A percentile compares a stretch with the other conserved stretches of the same genome.
These are phyloP conservation scores for Sinhomidia bicolor DNA, from an alignment of 2,888 invertebrate genomes.

Conservation along the genomic window DNA sequence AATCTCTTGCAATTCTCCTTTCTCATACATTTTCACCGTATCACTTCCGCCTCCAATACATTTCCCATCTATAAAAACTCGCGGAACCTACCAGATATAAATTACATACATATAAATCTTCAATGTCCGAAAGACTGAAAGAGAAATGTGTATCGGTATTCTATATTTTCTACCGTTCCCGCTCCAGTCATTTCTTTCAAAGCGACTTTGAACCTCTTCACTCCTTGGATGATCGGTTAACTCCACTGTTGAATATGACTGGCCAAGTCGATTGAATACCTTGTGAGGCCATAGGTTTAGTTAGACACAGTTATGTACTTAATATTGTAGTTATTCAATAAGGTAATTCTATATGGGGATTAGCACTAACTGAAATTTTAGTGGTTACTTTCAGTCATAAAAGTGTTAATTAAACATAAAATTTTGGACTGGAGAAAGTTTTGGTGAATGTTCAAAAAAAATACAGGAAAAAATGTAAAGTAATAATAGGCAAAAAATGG, in stretches of 20 bases:
- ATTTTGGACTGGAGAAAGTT: not conserved
- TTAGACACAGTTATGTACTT: too few species aligned
- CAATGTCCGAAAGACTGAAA: too few species aligned
- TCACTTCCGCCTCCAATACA: conserved; percentile 97
- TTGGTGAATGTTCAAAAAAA: not conserved
- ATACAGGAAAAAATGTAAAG: too few species aligned
- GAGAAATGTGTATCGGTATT: not conserved
- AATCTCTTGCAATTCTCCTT: conserved; percentile 85
- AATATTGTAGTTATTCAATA: too few species aligned
- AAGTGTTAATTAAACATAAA: too few species aligned
- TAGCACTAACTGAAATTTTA: too few species aligned
- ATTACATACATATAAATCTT: too few species aligned
- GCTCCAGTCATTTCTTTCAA: conserved; percentile 91
- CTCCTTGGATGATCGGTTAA: conserved; percentile 91
- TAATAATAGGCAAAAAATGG: too few species aligned
- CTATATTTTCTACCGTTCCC: conserved; percentile 85
- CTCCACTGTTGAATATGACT: conserved; percentile 89
- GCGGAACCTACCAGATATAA: conserved; percentile 94
- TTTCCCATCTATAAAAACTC: conserved; percentile 95
- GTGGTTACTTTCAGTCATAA: too few species aligned
- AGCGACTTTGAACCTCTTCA: conserved; percentile 89
- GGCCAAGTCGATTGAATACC: conserved; percentile 86
- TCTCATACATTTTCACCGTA: conserved; percentile 88
- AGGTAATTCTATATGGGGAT: too few species aligned
- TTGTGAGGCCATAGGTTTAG: conserved; percentile 27